A percentile compares a stretch with the other conserved stretches of the same genome.
Conservation (phyloP, 2,888 invertebrate species). For the Zele albiditarsus region DNA sequence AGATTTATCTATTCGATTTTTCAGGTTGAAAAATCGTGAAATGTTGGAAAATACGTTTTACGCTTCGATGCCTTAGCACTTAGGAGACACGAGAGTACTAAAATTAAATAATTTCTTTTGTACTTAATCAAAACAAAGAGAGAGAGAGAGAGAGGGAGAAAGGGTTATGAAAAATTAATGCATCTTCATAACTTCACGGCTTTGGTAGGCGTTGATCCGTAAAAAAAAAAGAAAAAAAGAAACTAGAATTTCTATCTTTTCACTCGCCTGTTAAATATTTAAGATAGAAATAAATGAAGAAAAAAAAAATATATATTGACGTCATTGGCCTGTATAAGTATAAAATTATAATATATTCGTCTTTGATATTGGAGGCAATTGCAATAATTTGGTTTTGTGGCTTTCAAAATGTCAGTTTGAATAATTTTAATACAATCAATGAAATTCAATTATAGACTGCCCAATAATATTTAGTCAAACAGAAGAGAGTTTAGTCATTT, state of each 20-base stretch:
- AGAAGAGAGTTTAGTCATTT: neutral
- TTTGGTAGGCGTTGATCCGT: slow-evolving; percentile 45
- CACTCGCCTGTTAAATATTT: slow-evolving; percentile 47
- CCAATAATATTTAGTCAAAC: slow-evolving; percentile 14
- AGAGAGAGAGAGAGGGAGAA: slow-evolving; percentile 44
- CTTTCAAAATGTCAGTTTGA: slow-evolving; percentile 1
- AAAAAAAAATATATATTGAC: slow-evolving; percentile 31
- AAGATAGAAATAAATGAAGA: too few relatives aligned
- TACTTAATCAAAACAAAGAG: slow-evolving; percentile 66
- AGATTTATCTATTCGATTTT: slow-evolving; percentile 30
- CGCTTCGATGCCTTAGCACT: slow-evolving; percentile 62
- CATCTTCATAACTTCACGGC: slow-evolving; percentile 47
- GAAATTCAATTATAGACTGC: slow-evolving; percentile 5
- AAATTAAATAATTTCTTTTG: slow-evolving; percentile 64
- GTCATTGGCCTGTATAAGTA: slow-evolving; percentile 31
- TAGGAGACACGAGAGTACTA: slow-evolving; percentile 57
- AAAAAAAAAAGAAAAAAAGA: slow-evolving; percentile 38
- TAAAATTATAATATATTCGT: slow-evolving; percentile 27
- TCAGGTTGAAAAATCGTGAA: slow-evolving; percentile 58
- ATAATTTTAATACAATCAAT: slow-evolving; percentile 6
- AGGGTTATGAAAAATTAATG: slow-evolving; percentile 44
- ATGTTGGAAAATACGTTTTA: slow-evolving; percentile 54
- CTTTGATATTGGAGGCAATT: slow-evolving; percentile 22
- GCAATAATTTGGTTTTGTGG: slow-evolving; percentile 16
- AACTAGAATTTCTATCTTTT: slow-evolving; percentile 37